phyloP scores from a whole-genome alignment of 1,140 invertebrate genomes.

The Cotesia vestalis region DNA sequence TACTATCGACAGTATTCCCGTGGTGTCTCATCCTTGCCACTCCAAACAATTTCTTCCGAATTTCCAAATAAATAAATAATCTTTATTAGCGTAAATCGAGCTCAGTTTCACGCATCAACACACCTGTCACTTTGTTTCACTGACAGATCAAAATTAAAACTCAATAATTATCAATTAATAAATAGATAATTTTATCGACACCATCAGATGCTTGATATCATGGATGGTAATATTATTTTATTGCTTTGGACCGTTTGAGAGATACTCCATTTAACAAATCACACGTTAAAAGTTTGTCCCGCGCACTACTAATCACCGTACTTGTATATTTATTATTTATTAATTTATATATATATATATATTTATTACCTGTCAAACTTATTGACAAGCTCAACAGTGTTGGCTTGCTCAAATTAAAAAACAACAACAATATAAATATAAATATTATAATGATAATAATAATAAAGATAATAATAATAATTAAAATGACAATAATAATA shows the following conservation, averaged over 20 bases:
- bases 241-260: too few species aligned
- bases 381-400: conserved; percentile 23
- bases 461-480: too few species aligned
- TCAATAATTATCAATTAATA: conserved; percentile 1
- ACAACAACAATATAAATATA: too few species aligned
- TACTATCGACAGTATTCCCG: conserved; percentile 28
- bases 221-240: neutral
- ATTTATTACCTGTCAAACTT: conserved; percentile 24
- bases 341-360: conserved; percentile 5
- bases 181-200: neutral
- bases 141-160: neutral
- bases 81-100: neutral
- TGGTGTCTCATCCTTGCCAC: conserved; percentile 41
- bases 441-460: too few species aligned
- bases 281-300: neutral
- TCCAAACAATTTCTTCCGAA: neutral
- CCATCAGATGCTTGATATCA: neutral
- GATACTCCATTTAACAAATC: too few species aligned
- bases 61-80: neutral
- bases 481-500: too few species aligned
- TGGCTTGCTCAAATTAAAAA: too few species aligned
- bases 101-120: conserved; percentile 9
- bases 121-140: neutral
- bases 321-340: neutral
- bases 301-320: neutral